Percentiles rank a stretch among this genome's conserved stretches.
phyloP scores from a whole-genome alignment of 2,797 vertebrate species.

The Notolabrus celidotus region DNA sequence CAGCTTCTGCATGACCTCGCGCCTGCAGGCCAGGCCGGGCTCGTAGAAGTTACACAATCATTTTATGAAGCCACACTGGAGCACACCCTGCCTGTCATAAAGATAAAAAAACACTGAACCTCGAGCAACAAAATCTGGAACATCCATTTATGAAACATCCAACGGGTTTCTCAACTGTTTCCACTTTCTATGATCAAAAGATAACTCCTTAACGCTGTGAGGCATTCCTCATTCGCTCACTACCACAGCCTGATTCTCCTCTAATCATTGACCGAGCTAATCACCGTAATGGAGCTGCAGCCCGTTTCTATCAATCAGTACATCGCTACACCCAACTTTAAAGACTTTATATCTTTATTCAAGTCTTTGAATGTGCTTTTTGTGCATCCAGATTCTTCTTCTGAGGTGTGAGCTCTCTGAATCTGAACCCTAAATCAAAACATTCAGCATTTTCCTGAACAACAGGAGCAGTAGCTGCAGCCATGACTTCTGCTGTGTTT shows the following conservation, averaged over 20 bases:
- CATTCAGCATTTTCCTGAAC: neutral
- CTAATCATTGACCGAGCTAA: conserved; percentile 27
- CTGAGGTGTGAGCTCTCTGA: neutral
- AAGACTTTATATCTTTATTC: neutral
- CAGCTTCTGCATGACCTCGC: conserved; percentile 27
- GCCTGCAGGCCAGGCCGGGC: conserved; percentile 32
- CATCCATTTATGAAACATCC: conserved; percentile 52
- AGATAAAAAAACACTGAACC: conserved; percentile 81
- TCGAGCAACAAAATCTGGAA: conserved; percentile 63
- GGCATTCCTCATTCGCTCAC: neutral
- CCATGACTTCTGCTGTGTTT: conserved; percentile 35
- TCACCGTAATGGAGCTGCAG: conserved; percentile 3
- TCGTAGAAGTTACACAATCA: conserved; percentile 70
- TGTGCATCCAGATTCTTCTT: neutral
- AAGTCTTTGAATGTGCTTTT: neutral
- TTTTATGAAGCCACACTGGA: conserved; percentile 71
- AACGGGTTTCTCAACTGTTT: conserved; percentile 36
- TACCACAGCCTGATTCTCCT: neutral
- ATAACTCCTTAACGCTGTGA: neutral
- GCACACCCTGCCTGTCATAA: conserved; percentile 78
- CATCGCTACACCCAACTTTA: neutral
- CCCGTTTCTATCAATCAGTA: neutral
- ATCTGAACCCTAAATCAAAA: neutral
- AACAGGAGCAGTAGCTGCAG: neutral
- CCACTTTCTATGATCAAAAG: conserved; percentile 15